Evolutionary conservation across 1,140 invertebrate species (phyloP), one percentile per base, ranked within the genome.

Genomic region (Prorops nasuta): DNA sequence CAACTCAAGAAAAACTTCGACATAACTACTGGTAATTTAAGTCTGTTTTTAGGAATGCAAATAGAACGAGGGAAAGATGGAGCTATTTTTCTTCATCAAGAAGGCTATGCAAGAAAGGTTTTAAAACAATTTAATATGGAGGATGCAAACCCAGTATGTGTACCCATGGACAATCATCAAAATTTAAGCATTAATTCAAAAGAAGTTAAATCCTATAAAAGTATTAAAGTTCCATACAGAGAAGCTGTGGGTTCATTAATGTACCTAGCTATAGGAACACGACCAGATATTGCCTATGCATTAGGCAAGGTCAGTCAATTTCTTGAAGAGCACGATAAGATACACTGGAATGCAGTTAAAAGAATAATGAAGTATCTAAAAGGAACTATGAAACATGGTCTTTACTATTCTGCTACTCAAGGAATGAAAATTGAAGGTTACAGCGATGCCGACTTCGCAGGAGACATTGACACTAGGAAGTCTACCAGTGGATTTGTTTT

Each of bases 241-340:
- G 24, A 10, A 10, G 10, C 4, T 10, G 24, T 28, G 4, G 18
- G 60, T 3, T 60, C 2, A 3, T 37, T 60, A 6, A 58, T 75
- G 52, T 74, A 73, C 45, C 24, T 72, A 8, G 46, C 66, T 3
- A 32, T 63, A 1, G 42, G 44, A 12, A 67, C 69, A 2, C 12
- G 71, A 24, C 70, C 62, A 21, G 71, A 77, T 44, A 63, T 76
- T 35, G 43, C 60, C 9, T 70, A 56, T 49, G 54, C 61, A 31
- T 64, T 55, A 20, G 54, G 24, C 38, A 43, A 32, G 18, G 19
- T 57, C 9, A 62, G 54, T 31, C 46, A 54, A 35, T 59, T 54
- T 51, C 51, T 49, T 19, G 39, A 51, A 28, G 50, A 44, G 16
- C 46, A 56, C 17, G 42, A 44, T 35, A 37, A 49, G 24, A 22